A percentile compares a stretch with the other conserved stretches of the same genome.
Evolutionary conservation across 2,113 vertebrate genomes (phyloP).

Genomic region (Paracanthobrama guichenoti): DNA sequence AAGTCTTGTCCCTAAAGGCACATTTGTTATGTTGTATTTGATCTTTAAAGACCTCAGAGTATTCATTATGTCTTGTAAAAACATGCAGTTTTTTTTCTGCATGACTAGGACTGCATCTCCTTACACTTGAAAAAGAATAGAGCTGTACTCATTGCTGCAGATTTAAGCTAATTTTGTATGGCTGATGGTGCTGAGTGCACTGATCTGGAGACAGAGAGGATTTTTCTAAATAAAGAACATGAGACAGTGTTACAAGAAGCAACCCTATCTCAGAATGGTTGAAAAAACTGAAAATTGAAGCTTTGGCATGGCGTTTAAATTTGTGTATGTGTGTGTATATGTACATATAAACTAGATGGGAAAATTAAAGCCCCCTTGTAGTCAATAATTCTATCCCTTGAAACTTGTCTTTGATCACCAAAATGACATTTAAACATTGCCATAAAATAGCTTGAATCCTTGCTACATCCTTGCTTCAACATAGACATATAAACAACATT

Average conservation of each 20-base stretch:
- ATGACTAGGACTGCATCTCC: constrained; percentile 20
- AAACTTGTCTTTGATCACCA: too few relatives aligned
- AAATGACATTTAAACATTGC: too few relatives aligned
- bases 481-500: too few relatives aligned
- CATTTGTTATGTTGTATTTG: not conserved
- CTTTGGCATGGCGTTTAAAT: too few relatives aligned
- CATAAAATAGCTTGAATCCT: too few relatives aligned
- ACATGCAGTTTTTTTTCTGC: not conserved
- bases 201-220: not conserved
- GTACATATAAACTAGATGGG: too few relatives aligned
- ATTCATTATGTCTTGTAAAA: not conserved
- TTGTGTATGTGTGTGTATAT: too few relatives aligned
- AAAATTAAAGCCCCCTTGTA: too few relatives aligned
- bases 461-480: too few relatives aligned
- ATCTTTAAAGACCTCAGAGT: not conserved
- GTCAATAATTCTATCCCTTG: too few relatives aligned
- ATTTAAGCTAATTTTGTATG: constrained; percentile 58
- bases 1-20: not conserved
- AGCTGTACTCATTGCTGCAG: constrained; percentile 77
- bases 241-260: not conserved
- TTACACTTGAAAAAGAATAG: constrained; percentile 60
- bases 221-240: too few relatives aligned
- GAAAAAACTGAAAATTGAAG: not conserved
- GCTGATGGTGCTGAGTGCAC: not conserved
- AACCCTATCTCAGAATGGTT: not conserved